Base-by-base conservation (phyloP, 2,888 invertebrate species). In the Leptopilina myrica region DNA sequence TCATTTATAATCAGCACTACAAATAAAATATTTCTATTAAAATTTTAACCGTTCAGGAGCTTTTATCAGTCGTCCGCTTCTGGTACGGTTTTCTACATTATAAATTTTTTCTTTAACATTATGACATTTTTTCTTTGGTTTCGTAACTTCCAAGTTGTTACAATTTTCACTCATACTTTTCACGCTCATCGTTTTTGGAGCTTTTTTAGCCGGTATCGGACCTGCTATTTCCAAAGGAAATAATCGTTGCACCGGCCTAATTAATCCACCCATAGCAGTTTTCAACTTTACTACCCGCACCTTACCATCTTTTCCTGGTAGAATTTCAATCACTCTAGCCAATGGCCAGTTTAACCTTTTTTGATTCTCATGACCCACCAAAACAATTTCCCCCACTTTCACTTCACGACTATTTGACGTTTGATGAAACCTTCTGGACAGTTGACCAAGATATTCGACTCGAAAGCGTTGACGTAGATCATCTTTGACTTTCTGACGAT, bases 301-400 rank as follows among this genome's bases (percentile, higher is more conserved):
- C 5, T 56, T 64, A 26, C 75, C 78, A 65, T 81, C 81, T 56
- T 56, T 64, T 5, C 82, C 78, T 5, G 76, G 77, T 9, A 77
- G 26, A 20, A 78, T 64, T 6, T 80, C 76, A 8, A 78, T 66
- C 12, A 80, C 77, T 49, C 76, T 53, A 5, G 73, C 81, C 26
- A 82, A 78, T 40, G 80, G 81, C 81, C 81, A 82, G 26, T 81
- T 69, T 5, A 80, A 3, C 14, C 81, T 69, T 64, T 81, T 81
- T 9, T 40, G 43, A 53, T 80, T 80, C 20, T 81, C 81, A 14
- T 79, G 12, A 1, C 79, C 79, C 5, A 82, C 46, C n/a, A 82
- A 62, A 8, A 79, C 78, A 33, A 81, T 67, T 20, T 80, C 82
- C 11, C 80, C 80, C 62, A 64, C 75, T 40, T 49, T 33, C 14